phyloP scores from a whole-genome alignment of 2,888 invertebrate species.

The Lymantria dispar region DNA sequence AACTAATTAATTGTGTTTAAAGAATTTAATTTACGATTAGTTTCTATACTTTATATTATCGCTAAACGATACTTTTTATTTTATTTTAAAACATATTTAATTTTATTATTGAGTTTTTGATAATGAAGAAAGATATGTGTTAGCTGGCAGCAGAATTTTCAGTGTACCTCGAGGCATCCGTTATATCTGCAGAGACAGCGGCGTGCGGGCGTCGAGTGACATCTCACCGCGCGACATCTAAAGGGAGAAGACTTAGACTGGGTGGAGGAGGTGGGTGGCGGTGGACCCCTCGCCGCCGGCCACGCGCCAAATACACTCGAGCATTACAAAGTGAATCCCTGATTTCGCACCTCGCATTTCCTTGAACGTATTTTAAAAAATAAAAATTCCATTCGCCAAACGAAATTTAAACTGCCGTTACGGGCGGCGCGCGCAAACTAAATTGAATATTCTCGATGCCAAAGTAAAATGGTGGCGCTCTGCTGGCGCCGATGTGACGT shows the following conservation, averaged over 20 bases:
- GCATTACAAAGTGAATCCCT: slow-evolving; percentile 54
- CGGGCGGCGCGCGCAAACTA: slow-evolving; percentile 41
- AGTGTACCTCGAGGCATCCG: background rate
- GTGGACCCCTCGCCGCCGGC: slow-evolving; percentile 9
- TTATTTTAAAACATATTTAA: no score
- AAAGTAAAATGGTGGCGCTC: slow-evolving; percentile 25
- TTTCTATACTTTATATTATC: no score
- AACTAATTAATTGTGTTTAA: no score
- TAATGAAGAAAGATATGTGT: background rate
- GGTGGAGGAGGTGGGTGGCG: background rate
- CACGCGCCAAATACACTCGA: slow-evolving; percentile 41
- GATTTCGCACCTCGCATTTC: slow-evolving; percentile 57
- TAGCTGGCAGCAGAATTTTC: background rate
- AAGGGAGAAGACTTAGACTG: background rate
- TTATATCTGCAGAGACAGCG: background rate
- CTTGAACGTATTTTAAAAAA: slow-evolving; percentile 42
- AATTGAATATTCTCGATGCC: slow-evolving; percentile 39
- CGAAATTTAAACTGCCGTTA: slow-evolving; percentile 50
- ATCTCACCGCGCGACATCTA: slow-evolving; percentile 12
- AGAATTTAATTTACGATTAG: no score
- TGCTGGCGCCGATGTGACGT: no score
- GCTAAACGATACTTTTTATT: no score
- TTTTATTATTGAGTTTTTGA: background rate
- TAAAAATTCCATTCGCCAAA: slow-evolving; percentile 47
- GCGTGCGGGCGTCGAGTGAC: background rate